Evolutionary conservation across 2,888 invertebrate genomes (phyloP), one percentile per base, ranked within the genome.

Genomic region (Melipona bicolor): DNA sequence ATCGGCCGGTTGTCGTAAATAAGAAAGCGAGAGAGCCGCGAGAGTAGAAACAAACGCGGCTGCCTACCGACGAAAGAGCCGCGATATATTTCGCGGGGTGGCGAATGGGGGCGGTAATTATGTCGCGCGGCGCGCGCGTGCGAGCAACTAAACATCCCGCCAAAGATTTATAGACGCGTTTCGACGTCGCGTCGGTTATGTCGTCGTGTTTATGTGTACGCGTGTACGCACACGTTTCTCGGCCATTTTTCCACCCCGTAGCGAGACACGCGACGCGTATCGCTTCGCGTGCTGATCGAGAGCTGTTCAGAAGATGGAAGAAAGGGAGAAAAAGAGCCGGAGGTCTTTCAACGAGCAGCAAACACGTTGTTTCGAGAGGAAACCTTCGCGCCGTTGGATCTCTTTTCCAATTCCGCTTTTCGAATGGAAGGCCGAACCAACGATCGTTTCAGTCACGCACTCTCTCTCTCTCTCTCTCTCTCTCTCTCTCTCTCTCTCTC

Each of bases 21-120:
- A 91, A 84, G 79, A 77, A 79, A 71, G 75, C 82, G 81, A 73
- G 74, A 78, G 65, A 70, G 78, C 69, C 79, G 72, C 43, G 11
- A 43, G 9, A 81, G 80, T 77, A 79, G 85, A 85, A 88, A 85
- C 83, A 89, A 89, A 85, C 84, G 78, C 65, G 81, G 86, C 87
- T 84, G 78, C 78, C 74, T 73, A 81, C 73, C 83, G 80, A 77
- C 69, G 79, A 79, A 77, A 68, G 65, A 74, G 76, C 77, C 76
- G 77, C 87, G 82, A 87, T 86, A 82, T 87, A 88, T 88, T 84
- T 86, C 85, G 65, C 79, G 81, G 85, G 87, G 88, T 88, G 89
- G 83, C 83, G 88, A 88, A 88, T 81, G 85, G 85, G 88, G 88
- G 88, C 86, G 89, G 89, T 88, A 91, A 91, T 91, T 90, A 91